Evolutionary conservation across 2,113 vertebrate species (phyloP).

Genomic region (Motacilla alba): DNA sequence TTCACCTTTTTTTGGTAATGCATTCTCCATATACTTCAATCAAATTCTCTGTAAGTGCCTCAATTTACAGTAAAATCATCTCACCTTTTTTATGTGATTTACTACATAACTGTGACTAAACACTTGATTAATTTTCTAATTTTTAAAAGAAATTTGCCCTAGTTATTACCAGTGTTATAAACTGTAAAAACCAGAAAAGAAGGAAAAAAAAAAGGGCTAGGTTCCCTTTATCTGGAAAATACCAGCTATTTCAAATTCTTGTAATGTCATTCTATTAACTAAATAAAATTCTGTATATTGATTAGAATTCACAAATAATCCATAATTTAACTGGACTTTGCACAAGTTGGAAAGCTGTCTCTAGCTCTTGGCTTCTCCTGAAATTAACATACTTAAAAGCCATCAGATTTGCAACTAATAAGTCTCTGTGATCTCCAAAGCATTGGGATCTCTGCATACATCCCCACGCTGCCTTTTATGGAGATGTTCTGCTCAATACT

Average conservation of each 20-base stretch:
- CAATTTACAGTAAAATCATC: not conserved
- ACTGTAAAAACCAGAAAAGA: not conserved
- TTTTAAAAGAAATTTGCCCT: not conserved
- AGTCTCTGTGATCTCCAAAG: slow-evolving; percentile 10
- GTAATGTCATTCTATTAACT: not conserved
- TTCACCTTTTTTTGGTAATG: not conserved
- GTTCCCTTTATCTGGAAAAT: not conserved
- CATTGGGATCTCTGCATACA: slow-evolving; percentile 9
- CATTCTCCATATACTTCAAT: not conserved
- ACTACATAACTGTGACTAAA: not conserved
- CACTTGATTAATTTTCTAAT: not conserved
- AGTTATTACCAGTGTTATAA: not conserved
- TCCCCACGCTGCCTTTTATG: slow-evolving; percentile 86
- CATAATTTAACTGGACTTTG: not conserved
- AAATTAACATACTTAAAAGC: slow-evolving; percentile 21
- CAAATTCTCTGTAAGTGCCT: not conserved
- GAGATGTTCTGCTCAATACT: slow-evolving; percentile 83
- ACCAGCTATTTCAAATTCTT: not conserved
- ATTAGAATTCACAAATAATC: not conserved
- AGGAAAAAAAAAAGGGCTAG: not conserved
- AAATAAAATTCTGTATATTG: not conserved
- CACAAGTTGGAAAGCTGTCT: not conserved
- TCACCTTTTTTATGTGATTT: not conserved
- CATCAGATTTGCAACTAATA: slow-evolving; percentile 17
- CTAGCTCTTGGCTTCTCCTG: not conserved